Evolutionary conservation across 1,140 invertebrate genomes (phyloP).

Genomic region (Sminthurinus signatus): DNA sequence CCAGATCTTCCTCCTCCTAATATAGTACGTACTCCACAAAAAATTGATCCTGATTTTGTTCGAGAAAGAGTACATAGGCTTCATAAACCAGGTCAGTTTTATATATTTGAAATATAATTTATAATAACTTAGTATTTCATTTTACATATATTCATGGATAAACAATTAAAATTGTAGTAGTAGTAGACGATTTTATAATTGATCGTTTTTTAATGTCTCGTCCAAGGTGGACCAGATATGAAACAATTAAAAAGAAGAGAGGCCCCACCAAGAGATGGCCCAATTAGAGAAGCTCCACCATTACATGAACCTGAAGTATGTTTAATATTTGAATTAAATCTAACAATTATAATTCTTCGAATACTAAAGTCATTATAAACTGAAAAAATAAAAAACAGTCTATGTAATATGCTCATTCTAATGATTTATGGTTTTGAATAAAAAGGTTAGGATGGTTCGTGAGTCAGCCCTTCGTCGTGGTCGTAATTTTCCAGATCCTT

Average conservation of each 20-base stretch:
- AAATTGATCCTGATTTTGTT: slow-evolving; percentile 37
- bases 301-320: slow-evolving; percentile 30
- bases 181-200: too few relatives aligned
- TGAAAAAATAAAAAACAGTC: too few relatives aligned
- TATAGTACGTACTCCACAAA: background rate
- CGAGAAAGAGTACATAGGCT: slow-evolving; percentile 32
- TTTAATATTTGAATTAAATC: too few relatives aligned
- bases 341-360: too few relatives aligned
- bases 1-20: background rate
- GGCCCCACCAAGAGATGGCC: slow-evolving; percentile 31
- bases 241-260: slow-evolving; percentile 13
- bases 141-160: too few relatives aligned
- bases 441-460: slow-evolving; percentile 29
- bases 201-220: too few relatives aligned
- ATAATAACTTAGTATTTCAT: too few relatives aligned
- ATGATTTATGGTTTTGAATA: too few relatives aligned
- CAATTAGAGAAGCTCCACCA: slow-evolving; percentile 31
- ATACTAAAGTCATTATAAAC: background rate
- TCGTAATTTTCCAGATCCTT: slow-evolving; percentile 11
- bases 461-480: slow-evolving; percentile 25
- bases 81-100: background rate
- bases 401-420: too few relatives aligned
- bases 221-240: background rate
- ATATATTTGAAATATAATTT: too few relatives aligned
- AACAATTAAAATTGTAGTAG: too few relatives aligned